Conservation (phyloP, 2,888 invertebrate genomes). For the Oligia latruncula region DNA sequence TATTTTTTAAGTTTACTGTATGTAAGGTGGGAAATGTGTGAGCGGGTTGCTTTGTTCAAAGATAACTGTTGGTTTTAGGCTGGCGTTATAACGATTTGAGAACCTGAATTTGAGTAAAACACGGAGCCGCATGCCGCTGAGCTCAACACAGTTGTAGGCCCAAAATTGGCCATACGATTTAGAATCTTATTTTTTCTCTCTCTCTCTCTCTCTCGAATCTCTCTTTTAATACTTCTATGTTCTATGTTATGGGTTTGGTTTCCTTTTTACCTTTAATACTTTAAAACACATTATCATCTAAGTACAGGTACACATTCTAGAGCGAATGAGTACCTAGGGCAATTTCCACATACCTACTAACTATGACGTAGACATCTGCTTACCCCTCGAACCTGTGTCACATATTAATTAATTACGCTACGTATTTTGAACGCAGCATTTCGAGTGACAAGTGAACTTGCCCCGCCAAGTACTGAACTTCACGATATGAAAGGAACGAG, state of each 20-base stretch:
- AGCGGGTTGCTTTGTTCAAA: not conserved
- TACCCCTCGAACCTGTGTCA: constrained; percentile 5
- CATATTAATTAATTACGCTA: constrained; percentile 32
- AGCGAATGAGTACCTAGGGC: not conserved
- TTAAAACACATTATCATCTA: not conserved
- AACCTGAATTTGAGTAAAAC: not conserved
- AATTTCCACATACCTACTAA: not conserved
- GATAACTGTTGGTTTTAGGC: not conserved
- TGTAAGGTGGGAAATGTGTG: not conserved
- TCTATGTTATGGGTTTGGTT: no score
- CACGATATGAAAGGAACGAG: constrained; percentile 63
- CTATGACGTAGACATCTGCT: not conserved
- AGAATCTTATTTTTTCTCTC: not conserved
- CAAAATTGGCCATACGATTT: not conserved
- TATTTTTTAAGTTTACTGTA: not conserved
- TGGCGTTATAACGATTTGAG: not conserved
- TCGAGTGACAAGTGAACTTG: constrained; percentile 61
- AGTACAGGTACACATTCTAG: not conserved
- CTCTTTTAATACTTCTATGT: no score
- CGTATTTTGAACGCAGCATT: constrained; percentile 43
- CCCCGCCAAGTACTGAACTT: constrained; percentile 60
- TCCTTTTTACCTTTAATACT: not conserved
- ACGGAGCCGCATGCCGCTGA: no score
- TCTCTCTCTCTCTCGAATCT: not conserved
- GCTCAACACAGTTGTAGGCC: not conserved